Evolutionary conservation across 2,888 invertebrate genomes (phyloP).

Genomic region (Philopedon plagiatum): DNA sequence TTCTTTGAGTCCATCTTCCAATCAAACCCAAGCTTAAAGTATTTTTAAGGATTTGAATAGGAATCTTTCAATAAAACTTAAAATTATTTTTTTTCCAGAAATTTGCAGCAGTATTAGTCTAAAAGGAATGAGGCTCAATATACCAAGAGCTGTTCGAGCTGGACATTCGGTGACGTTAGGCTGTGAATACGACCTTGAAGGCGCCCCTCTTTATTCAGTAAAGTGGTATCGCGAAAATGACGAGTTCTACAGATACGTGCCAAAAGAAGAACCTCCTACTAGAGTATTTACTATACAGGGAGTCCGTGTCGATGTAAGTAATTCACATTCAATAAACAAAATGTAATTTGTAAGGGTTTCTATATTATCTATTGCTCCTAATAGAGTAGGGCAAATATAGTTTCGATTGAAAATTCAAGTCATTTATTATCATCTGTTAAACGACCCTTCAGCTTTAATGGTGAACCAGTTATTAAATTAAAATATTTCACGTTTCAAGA

Average conservation of each 20-base stretch:
- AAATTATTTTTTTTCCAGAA: conserved; percentile 60
- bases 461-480: too few species aligned
- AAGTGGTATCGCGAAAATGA: conserved; percentile 82
- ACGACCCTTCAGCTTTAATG: too few species aligned
- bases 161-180: conserved; percentile 68
- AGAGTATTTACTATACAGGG: conserved; percentile 79
- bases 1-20: too few species aligned
- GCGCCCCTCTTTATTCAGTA: conserved; percentile 79
- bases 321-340: conserved; percentile 30
- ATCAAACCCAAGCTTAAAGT: too few species aligned
- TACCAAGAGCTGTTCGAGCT: conserved; percentile 66
- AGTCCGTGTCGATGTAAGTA: conserved; percentile 80
- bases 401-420: too few species aligned
- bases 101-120: conserved; percentile 64
- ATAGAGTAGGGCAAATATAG: too few species aligned
- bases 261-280: conserved; percentile 79
- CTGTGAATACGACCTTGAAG: conserved; percentile 68
- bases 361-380: too few species aligned
- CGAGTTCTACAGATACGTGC: conserved; percentile 84
- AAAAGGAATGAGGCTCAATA: conserved; percentile 64
- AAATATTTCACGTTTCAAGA: too few species aligned
- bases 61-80: too few species aligned
- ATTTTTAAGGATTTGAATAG: too few species aligned
- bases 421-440: too few species aligned
- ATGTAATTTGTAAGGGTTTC: too few species aligned